Percentiles rank a stretch among this genome's conserved stretches.
These are phyloP conservation scores for Myathropa florea DNA, from an alignment of 2,888 invertebrate species.

Conservation along the genomic window DNA sequence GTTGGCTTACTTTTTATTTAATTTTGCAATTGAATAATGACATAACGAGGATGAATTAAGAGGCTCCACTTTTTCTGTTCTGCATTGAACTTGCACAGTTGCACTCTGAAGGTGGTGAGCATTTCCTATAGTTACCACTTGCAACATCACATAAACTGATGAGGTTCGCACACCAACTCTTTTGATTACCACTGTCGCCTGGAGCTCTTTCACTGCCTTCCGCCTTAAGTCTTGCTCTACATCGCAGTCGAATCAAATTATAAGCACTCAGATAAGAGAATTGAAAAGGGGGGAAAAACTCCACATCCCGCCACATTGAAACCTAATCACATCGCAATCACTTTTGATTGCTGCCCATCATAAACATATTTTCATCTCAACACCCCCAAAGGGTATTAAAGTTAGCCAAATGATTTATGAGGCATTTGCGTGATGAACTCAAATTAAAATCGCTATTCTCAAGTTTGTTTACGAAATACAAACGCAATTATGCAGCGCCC, in stretches of 20 bases:
- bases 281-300: neutral
- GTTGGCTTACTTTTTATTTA: neutral
- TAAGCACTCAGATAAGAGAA: neutral
- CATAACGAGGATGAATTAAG: too few relatives aligned
- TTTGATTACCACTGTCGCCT: neutral
- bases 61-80: too few relatives aligned
- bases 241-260: neutral
- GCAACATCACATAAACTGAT: neutral
- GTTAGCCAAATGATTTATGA: slow-evolving; percentile 25
- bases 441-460: slow-evolving; percentile 40
- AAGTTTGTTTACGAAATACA: slow-evolving; percentile 13
- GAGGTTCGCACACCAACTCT: neutral
- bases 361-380: slow-evolving; percentile 7
- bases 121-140: too few relatives aligned
- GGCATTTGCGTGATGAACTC: slow-evolving; percentile 18
- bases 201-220: neutral
- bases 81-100: too few relatives aligned
- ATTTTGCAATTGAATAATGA: too few relatives aligned
- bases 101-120: too few relatives aligned
- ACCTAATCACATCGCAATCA: slow-evolving; percentile 9
- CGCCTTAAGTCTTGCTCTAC: neutral
- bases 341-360: slow-evolving; percentile 8
- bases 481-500: slow-evolving; percentile 18
- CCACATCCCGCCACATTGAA: neutral
- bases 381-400: slow-evolving; percentile 24